A percentile compares a stretch with the other conserved stretches of the same genome.
Conservation (phyloP, 2,113 vertebrate genomes). For the Pogonocichla stellata region DNA sequence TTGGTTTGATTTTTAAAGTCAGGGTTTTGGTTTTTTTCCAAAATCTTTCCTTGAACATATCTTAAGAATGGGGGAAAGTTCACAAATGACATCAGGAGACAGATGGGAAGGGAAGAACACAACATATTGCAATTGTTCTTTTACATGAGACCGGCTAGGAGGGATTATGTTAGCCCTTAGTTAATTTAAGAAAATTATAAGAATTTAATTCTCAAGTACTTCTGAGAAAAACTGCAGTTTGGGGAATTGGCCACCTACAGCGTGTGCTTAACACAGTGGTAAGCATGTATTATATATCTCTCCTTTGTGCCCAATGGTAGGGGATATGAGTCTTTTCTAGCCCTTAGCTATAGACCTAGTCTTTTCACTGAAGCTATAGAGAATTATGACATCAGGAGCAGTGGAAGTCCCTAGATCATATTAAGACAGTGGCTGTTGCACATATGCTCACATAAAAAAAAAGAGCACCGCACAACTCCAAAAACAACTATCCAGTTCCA, state of each 20-base stretch:
- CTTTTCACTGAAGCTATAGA: background rate
- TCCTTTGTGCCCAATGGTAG: background rate
- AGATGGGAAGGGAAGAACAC: background rate
- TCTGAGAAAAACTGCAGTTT: background rate
- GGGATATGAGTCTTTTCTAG: background rate
- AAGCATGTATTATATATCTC: background rate
- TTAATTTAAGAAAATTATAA: background rate
- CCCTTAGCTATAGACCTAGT: background rate
- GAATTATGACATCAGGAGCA: background rate
- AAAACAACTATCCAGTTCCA: background rate
- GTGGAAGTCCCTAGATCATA: background rate
- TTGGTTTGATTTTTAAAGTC: background rate
- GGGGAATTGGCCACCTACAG: background rate
- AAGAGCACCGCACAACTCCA: background rate
- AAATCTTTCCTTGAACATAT: background rate
- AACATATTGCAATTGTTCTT: constrained; percentile 7
- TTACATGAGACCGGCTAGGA: background rate
- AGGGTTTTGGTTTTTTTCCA: background rate
- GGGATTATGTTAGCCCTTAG: background rate
- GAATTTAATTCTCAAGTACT: background rate
- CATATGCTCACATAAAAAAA: background rate
- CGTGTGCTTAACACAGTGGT: accelerated
- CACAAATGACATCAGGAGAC: background rate
- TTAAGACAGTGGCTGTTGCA: background rate
- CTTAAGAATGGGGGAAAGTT: background rate